A percentile compares a stretch with the other conserved stretches of the same genome.
phyloP scores from a whole-genome alignment of 2,797 vertebrate genomes.

The Aphelocoma californica region DNA sequence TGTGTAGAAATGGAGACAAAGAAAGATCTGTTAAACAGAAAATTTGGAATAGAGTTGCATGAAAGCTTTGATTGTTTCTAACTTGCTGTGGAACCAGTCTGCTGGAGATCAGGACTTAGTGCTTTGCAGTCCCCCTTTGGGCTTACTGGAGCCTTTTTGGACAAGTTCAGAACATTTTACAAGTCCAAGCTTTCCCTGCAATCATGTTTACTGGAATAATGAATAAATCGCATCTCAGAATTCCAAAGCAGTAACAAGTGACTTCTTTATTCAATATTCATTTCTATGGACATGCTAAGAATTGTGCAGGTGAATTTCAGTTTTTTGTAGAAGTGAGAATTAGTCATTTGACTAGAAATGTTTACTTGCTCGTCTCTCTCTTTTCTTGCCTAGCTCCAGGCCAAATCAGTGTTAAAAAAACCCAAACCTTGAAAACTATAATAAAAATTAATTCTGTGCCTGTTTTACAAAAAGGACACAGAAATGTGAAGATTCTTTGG shows the following conservation, averaged over 20 bases:
- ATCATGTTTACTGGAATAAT: background rate
- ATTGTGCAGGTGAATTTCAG: background rate
- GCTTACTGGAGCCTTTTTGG: background rate
- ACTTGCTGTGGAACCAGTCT: background rate
- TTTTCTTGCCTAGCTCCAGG: background rate
- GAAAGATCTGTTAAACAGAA: background rate
- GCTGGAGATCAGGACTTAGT: background rate
- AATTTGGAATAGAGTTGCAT: background rate
- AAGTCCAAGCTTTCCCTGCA: background rate
- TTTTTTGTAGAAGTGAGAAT: background rate
- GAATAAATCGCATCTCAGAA: background rate
- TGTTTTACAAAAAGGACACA: background rate
- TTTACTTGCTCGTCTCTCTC: background rate
- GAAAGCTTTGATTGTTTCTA: conserved; percentile 19
- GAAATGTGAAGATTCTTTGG: background rate
- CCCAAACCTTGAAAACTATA: background rate
- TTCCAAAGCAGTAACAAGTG: background rate
- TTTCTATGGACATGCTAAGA: background rate
- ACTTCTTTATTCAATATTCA: background rate
- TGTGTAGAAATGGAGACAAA: background rate
- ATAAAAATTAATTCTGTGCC: background rate
- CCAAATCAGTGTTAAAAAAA: background rate
- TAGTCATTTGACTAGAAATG: background rate
- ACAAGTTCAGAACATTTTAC: background rate
- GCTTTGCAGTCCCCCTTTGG: background rate